phyloP scores from a whole-genome alignment of 2,113 vertebrate genomes.

The Melanotaenia duboulayi region DNA sequence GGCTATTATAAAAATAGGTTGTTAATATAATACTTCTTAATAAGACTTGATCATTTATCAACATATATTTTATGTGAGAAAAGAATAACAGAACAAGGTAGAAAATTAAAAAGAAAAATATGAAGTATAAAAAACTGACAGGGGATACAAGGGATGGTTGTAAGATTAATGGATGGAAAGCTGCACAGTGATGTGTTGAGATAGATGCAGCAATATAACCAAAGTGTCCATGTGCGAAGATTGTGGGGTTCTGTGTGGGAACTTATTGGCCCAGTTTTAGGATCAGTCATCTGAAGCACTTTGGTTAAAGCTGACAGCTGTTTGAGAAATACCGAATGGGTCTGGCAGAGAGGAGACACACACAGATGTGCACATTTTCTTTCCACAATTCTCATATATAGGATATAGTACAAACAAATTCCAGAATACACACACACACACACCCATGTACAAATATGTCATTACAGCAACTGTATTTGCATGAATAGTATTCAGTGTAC shows the following conservation, averaged over 20 bases:
- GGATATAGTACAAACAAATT: neutral
- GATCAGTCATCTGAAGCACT: constrained; percentile 73
- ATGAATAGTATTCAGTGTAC: constrained; percentile 9
- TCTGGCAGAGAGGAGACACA: constrained; percentile 31
- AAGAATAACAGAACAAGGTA: neutral
- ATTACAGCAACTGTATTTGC: constrained; percentile 27
- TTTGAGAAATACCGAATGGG: constrained; percentile 61
- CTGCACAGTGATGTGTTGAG: constrained; percentile 50
- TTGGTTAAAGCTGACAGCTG: constrained; percentile 69
- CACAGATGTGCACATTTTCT: constrained; percentile 4
- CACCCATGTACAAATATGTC: neutral
- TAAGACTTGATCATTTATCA: neutral
- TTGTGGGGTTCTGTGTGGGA: constrained; percentile 52
- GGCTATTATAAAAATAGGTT: too few relatives aligned
- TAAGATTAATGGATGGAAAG: constrained; percentile 34
- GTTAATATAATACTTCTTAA: neutral
- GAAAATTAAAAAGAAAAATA: neutral
- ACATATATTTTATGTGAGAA: neutral
- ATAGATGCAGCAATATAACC: constrained; percentile 49
- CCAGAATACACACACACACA: constrained; percentile 14
- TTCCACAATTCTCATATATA: neutral
- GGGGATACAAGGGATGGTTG: constrained; percentile 2
- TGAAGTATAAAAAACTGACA: neutral
- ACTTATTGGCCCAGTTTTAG: constrained; percentile 71
- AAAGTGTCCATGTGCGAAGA: constrained; percentile 41